Evolutionary conservation across 1,140 invertebrate species (phyloP), one percentile per base, ranked within the genome.

Genomic region (Paraescarpia echinospica): DNA sequence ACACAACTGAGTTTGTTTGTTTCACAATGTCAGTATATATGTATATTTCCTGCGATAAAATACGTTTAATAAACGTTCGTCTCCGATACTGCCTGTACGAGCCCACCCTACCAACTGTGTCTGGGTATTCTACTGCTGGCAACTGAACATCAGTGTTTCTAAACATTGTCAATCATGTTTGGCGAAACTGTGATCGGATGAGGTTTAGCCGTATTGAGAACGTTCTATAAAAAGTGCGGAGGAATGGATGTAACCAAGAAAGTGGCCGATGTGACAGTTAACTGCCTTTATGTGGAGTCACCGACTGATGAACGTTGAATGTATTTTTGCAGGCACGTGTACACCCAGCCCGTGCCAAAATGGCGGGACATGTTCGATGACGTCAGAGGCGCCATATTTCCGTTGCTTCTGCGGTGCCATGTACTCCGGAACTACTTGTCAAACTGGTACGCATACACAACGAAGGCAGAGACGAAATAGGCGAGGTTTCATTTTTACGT

Each of bases 281-380:
- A 51, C 0, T 18, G 8, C 18, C 1, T 51, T 9, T 51, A 51
- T 9, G 48, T 51, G 8, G 48, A 51, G 59, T 12, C 59, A 77
- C 14, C 59, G 59, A 77, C 59, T 31, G 59, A 77, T 77, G 59
- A 51, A 77, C 59, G 59, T 77, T 77, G 59, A 77, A 77, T 90
- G 90, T 90, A 14, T 90, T 41, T 35, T 34, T 90, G 90, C 34
- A 35, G 90, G 4, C n/a, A 12, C 18, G 8, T 90, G 34, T 12
- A 34, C 90, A 12, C 14, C 18, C 18, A 90, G n/a, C 27, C 90
- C 90, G 4, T 90, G 90, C 90, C 18, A 18, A 18, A 90, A 90
- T 90, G 90, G n/a, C 35, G 90, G 90, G 14, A 90, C 90, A 90
- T 90, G 90, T n/a, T 90, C 90, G 59, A 12, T 18, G 27, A 77